phyloP scores from a whole-genome alignment of 2,797 vertebrate genomes.

The Atherinosoma microstoma region DNA sequence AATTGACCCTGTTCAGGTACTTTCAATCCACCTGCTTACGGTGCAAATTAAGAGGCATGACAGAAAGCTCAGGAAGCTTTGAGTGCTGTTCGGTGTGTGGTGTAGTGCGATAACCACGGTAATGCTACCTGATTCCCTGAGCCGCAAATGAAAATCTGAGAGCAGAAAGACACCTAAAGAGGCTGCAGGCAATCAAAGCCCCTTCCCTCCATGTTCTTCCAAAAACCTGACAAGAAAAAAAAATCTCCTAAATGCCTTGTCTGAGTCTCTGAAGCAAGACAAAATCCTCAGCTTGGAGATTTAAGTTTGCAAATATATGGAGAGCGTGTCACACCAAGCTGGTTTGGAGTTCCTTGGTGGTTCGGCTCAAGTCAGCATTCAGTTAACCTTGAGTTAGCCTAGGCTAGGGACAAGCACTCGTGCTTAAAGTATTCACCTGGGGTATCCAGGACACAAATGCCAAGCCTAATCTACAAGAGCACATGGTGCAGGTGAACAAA shows the following conservation, averaged over 20 bases:
- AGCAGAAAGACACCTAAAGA: conserved; percentile 53
- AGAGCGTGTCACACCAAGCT: conserved; percentile 44
- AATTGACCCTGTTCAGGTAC: conserved; percentile 30
- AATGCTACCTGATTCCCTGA: conserved; percentile 60
- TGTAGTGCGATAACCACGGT: conserved; percentile 68
- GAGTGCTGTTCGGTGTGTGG: conserved; percentile 61
- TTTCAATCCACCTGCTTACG: conserved; percentile 59
- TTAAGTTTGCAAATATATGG: conserved; percentile 54
- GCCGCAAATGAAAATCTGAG: conserved; percentile 71
- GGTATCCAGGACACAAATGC: conserved; percentile 57
- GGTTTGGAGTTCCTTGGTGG: conserved; percentile 59
- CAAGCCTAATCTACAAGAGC: conserved; percentile 67
- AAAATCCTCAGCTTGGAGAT: conserved; percentile 59
- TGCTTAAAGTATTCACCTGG: conserved; percentile 49
- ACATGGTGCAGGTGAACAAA: conserved; percentile 69
- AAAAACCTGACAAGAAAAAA: conserved; percentile 35
- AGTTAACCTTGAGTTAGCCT: conserved; percentile 55
- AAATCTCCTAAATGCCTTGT: conserved; percentile 46
- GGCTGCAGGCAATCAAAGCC: conserved; percentile 51
- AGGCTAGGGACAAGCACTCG: conserved; percentile 43
- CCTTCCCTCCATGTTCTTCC: conserved; percentile 46
- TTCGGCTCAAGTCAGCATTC: conserved; percentile 50
- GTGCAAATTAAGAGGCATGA: conserved; percentile 58
- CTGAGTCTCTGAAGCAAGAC: conserved; percentile 51
- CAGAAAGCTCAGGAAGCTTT: conserved; percentile 65